Evolutionary conservation across 2,113 vertebrate species (phyloP).

Genomic region (Lepidothrix coronata): DNA sequence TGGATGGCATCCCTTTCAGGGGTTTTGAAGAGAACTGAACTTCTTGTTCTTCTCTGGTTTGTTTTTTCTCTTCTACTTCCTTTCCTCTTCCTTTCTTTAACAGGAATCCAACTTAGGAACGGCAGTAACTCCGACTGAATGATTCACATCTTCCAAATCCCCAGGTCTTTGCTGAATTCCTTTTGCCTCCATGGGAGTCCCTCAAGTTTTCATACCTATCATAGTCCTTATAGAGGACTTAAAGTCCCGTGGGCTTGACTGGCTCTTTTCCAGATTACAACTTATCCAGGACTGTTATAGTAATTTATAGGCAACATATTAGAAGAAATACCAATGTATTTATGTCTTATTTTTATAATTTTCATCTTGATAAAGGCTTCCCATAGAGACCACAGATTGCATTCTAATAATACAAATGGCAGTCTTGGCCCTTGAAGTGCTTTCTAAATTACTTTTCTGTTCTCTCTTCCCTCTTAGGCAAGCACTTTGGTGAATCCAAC

Average conservation of each 20-base stretch:
- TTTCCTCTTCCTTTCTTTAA: neutral
- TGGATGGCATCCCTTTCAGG: neutral
- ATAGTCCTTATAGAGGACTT: neutral
- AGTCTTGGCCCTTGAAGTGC: neutral
- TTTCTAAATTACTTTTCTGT: neutral
- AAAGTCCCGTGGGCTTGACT: neutral
- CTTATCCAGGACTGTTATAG: neutral
- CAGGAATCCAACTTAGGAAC: neutral
- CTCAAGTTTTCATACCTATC: neutral
- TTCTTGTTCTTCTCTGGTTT: neutral
- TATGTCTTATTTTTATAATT: neutral
- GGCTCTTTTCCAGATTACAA: neutral
- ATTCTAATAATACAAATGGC: neutral
- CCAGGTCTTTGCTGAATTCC: neutral
- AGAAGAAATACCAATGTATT: neutral
- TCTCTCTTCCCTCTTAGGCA: neutral
- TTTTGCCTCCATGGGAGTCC: neutral
- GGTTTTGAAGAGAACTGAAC: neutral
- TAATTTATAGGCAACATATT: neutral
- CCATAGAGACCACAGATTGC: neutral
- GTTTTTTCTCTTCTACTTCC: neutral
- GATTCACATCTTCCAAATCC: neutral
- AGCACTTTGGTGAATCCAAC: neutral
- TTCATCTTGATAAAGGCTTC: neutral
- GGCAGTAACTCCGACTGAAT: neutral